Conservation (phyloP, 2,888 invertebrate genomes). For the Oscheius sp. region DNA sequence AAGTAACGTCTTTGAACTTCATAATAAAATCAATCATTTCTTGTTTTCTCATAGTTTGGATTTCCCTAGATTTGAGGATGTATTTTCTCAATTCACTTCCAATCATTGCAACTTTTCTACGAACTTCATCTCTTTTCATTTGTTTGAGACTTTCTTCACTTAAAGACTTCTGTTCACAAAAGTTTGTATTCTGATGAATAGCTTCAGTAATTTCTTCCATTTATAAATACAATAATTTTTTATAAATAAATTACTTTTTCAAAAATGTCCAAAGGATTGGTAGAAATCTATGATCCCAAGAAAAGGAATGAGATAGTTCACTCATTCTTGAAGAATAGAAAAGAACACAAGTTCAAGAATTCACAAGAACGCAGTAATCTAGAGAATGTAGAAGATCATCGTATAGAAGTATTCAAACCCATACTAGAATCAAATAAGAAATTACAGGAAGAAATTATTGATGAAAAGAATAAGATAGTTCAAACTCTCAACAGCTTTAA, state of each 20-base stretch:
- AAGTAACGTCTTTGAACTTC: constrained; percentile 26
- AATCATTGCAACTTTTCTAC: constrained; percentile 34
- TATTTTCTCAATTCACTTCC: constrained; percentile 38
- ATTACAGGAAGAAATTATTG: constrained; percentile 54
- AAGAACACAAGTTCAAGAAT: constrained; percentile 19
- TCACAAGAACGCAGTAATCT: constrained; percentile 27
- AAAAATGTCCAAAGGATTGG: constrained; percentile 4
- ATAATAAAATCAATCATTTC: constrained; percentile 42
- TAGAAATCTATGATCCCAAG: constrained; percentile 23
- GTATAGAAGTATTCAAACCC: constrained; percentile 35
- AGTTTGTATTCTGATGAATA: background rate
- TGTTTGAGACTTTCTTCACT: constrained; percentile 34
- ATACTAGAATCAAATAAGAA: background rate
- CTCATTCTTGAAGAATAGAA: constrained; percentile 2
- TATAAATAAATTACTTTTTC: background rate
- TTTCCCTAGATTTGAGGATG: constrained; percentile 32
- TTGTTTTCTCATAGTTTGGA: constrained; percentile 37
- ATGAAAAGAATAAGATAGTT: constrained; percentile 54
- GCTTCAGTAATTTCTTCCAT: constrained; percentile 36
- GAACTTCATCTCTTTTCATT: constrained; percentile 42
- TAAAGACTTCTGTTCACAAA: constrained; percentile 10
- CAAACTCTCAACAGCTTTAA: constrained; percentile 44
- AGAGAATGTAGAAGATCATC: constrained; percentile 49
- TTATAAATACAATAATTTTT: constrained; percentile 35
- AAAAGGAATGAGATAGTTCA: constrained; percentile 19